Percentiles rank a stretch among this genome's conserved stretches.
phyloP scores from a whole-genome alignment of 2,888 invertebrate genomes.

The Epirrita christyi region DNA sequence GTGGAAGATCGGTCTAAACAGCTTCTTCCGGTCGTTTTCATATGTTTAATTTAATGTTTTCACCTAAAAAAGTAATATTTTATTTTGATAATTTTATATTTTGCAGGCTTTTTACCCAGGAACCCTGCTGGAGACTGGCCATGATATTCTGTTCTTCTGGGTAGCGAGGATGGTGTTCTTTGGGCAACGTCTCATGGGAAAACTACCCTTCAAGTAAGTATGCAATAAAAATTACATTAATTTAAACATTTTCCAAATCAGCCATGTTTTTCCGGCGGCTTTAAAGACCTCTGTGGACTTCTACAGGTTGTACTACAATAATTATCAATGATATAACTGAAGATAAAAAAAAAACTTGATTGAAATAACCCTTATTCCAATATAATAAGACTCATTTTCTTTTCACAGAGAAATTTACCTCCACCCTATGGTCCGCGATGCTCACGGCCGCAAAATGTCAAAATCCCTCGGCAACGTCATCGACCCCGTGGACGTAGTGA shows the following conservation, averaged over 20 bases:
- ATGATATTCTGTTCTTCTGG: slow-evolving; percentile 99
- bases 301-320: too few relatives aligned
- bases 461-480: slow-evolving; percentile 99
- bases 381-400: not conserved
- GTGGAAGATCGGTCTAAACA: too few relatives aligned
- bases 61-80: too few relatives aligned
- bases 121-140: slow-evolving; percentile 96
- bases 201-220: slow-evolving; percentile 93
- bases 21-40: too few relatives aligned
- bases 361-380: not conserved
- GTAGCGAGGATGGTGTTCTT: slow-evolving; percentile 99
- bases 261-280: not conserved
- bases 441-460: slow-evolving; percentile 99
- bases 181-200: slow-evolving; percentile 94
- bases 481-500: slow-evolving; percentile 98
- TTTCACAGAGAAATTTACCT: slow-evolving; percentile 92
- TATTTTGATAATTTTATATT: too few relatives aligned
- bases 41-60: too few relatives aligned
- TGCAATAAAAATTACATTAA: not conserved
- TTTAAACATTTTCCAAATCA: not conserved
- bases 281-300: too few relatives aligned
- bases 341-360: too few relatives aligned
- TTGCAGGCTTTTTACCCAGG: slow-evolving; percentile 94
- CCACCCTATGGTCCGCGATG: slow-evolving; percentile 98
- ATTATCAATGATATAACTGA: too few relatives aligned